These are phyloP conservation scores for Hippopotamus amphibius DNA, from an alignment of 2,113 vertebrate species.

Conservation along the genomic window DNA sequence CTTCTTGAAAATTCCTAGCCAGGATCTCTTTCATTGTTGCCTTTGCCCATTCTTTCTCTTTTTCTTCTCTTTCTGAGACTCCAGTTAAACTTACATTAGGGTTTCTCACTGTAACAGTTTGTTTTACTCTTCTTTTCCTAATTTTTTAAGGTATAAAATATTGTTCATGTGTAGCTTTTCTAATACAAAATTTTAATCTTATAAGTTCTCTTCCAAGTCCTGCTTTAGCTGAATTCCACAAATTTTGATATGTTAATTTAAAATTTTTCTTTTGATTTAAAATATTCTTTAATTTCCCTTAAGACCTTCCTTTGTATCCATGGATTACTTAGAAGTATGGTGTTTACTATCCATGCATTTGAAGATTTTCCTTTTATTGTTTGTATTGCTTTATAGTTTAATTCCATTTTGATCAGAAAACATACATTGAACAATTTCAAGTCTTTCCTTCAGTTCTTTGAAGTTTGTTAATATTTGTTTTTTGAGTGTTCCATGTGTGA, in stretches of 20 bases:
- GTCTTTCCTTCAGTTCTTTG: not conserved
- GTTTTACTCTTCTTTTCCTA: constrained; percentile 14
- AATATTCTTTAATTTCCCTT: not conserved
- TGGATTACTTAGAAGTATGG: constrained; percentile 18
- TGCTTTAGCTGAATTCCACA: not conserved
- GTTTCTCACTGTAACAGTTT: not conserved
- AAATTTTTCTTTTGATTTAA: not conserved
- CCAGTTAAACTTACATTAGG: not conserved
- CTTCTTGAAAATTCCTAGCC: not conserved
- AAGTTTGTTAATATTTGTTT: not conserved
- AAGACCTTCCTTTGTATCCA: not conserved
- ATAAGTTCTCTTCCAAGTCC: not conserved
- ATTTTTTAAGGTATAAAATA: constrained; percentile 2
- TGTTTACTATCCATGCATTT: not conserved
- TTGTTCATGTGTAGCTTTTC: not conserved
- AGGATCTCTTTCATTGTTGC: not conserved
- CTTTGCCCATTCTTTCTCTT: not conserved
- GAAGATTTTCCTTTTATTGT: not conserved
- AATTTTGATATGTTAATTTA: not conserved
- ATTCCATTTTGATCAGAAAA: not conserved
- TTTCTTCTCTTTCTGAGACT: not conserved
- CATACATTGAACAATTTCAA: not conserved
- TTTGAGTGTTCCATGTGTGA: not conserved
- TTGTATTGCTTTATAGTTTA: constrained; percentile 6
- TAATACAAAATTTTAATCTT: not conserved